phyloP scores from a whole-genome alignment of 2,113 vertebrate species.

The Aptenodytes forsteri region DNA sequence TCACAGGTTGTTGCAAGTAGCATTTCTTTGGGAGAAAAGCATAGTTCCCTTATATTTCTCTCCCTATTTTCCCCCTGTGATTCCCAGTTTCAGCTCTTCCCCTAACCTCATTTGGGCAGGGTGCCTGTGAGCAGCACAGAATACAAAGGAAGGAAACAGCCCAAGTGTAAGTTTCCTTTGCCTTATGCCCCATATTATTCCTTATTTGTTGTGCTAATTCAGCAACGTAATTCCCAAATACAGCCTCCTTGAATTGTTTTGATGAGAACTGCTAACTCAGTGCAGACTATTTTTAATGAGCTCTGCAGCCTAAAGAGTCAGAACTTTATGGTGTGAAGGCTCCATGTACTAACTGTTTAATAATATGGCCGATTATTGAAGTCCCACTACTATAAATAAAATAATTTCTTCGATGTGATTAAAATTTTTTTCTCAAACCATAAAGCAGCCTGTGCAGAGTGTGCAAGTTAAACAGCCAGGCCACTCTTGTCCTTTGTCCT shows the following conservation, averaged over 20 bases:
- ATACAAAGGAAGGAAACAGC: constrained; percentile 30
- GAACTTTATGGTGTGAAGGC: not conserved
- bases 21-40: not conserved
- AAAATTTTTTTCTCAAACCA: constrained; percentile 7
- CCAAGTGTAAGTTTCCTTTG: constrained; percentile 31
- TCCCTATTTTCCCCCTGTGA: not conserved
- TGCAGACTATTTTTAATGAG: constrained; percentile 26
- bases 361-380: not conserved
- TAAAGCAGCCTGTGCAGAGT: not conserved
- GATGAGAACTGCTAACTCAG: constrained; percentile 54
- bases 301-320: not conserved
- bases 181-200: constrained; percentile 21
- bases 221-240: constrained; percentile 38
- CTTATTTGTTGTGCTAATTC: constrained; percentile 58
- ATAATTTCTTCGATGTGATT: constrained; percentile 18
- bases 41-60: not conserved
- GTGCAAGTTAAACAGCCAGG: constrained; percentile 50
- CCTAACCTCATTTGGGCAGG: constrained; percentile 28
- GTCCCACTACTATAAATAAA: not conserved
- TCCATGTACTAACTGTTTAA: not conserved
- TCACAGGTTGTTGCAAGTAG: not conserved
- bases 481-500: constrained; percentile 70
- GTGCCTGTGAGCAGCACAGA: not conserved
- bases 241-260: constrained; percentile 24
- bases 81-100: constrained; percentile 6